Percentiles rank a stretch among this genome's conserved stretches.
Evolutionary conservation across 2,797 vertebrate genomes (phyloP).

Genomic region (Gadopsis bispinosus): DNA sequence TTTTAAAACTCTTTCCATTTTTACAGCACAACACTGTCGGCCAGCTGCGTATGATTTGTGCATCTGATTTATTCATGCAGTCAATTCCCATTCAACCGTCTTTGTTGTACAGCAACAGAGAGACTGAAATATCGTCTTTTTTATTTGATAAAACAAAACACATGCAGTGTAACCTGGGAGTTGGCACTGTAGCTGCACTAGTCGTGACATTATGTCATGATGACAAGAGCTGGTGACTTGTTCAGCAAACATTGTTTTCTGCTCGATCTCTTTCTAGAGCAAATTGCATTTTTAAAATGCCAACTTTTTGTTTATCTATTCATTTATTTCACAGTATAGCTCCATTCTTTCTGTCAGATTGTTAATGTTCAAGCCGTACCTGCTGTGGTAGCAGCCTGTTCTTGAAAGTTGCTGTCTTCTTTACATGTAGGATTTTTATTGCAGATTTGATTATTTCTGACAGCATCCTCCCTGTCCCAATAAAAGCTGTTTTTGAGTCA

Average conservation of each 20-base stretch:
- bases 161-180: conserved; percentile 31
- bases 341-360: conserved; percentile 14
- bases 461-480: conserved; percentile 13
- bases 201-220: conserved; percentile 21
- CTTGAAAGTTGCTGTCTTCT: conserved; percentile 1
- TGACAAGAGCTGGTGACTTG: conserved; percentile 21
- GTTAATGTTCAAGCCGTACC: conserved; percentile 1
- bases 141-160: conserved; percentile 61
- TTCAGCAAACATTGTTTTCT: conserved; percentile 35
- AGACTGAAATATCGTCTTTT: conserved; percentile 45
- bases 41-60: conserved; percentile 47
- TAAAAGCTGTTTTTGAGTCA: conserved; percentile 35
- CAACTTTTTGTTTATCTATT: conserved; percentile 7
- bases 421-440: conserved; percentile 11
- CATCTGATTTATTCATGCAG: conserved; percentile 50
- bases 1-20: conserved; percentile 18
- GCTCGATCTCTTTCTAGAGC: neutral
- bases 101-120: conserved; percentile 50
- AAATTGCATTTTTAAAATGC: conserved; percentile 31
- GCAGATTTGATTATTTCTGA: conserved; percentile 41
- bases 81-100: conserved; percentile 45
- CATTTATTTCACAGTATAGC: conserved; percentile 7
- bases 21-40: conserved; percentile 11
- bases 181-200: conserved; percentile 20
- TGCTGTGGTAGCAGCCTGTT: neutral